These are phyloP conservation scores for Strongylocentrotus purpuratus DNA, from an alignment of 35 echinoderm and acorn worm genomes.

Conservation along the genomic window DNA sequence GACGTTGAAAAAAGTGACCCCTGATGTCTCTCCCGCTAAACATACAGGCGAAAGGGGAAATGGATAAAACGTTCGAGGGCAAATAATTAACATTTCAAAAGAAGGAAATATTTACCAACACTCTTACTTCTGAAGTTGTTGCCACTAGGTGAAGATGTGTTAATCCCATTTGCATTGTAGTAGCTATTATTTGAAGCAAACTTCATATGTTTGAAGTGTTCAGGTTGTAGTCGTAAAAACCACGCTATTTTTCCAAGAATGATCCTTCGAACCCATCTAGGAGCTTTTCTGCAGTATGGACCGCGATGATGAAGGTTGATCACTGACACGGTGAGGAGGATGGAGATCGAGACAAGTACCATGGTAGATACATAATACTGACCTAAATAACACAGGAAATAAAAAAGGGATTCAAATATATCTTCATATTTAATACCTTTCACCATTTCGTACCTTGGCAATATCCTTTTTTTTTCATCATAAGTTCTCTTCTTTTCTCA, in stretches of 20 bases:
- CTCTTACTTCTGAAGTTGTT: slow-evolving; percentile 36
- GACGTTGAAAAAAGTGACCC: too few relatives aligned
- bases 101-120: neutral
- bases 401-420: neutral
- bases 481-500: too few relatives aligned
- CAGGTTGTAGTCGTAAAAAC: slow-evolving; percentile 58
- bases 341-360: slow-evolving; percentile 90
- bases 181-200: slow-evolving; percentile 16
- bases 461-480: neutral
- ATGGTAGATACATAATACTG: slow-evolving; percentile 98
- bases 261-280: slow-evolving; percentile 63
- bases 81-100: too few relatives aligned
- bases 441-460: too few relatives aligned
- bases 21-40: too few relatives aligned
- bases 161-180: slow-evolving; percentile 40
- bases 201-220: neutral
- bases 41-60: too few relatives aligned
- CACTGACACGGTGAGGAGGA: slow-evolving; percentile 84
- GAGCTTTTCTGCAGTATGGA: slow-evolving; percentile 70
- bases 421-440: neutral
- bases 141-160: slow-evolving; percentile 28
- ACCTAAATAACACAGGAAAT: slow-evolving; percentile 51
- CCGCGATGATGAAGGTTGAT: slow-evolving; percentile 93
- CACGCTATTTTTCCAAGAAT: slow-evolving; percentile 62
- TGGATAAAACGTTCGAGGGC: too few relatives aligned